Evolutionary conservation across 2,888 invertebrate genomes (phyloP), one percentile per base, ranked within the genome.

Genomic region (Rhingia rostrata): DNA sequence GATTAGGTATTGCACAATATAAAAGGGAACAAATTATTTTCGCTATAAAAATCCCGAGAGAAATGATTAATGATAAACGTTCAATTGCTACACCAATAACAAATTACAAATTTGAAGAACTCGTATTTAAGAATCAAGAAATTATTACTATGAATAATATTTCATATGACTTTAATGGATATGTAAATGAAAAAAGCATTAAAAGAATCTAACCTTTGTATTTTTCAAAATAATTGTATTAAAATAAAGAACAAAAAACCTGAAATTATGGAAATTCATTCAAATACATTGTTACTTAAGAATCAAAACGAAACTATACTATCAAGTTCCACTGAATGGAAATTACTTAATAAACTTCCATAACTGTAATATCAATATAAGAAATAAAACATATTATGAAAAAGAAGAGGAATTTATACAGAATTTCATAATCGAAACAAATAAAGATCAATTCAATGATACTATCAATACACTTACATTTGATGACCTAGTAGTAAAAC

Each of bases 301-400:
- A 56, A 56, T 35, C 56, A 56, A 56, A 56, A 56, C 14, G 37
- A 56, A 56, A 56, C 56, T 6, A 49, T 49, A 56, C 14, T 56
- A 37, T 12, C 56, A 56, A 56, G 56, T 56, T 56, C 56, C 22
- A 7, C 3, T 51, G 51, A 51, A 30, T 22, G 30, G 51, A 51
- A 30, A 51, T 30, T 51, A 35, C n/a, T n/a, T n/a, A n/a, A n/a
- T 53, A 9, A 53, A 33, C 33, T 33, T 53, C n/a, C 9, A 33
- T n/a, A 33, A 53, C n/a, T 49, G 14, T 14, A 9, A 22, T 10
- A 22, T 49, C 22, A 49, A 9, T 6, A 49, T 22, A 49, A 49
- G 22, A 49, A 49, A 22, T 30, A 14, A 49, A 14, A 49, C 22
- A 6, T 49, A 22, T 49, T 49, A 9, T 30, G 49, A 30, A 6